Evolutionary conservation across 2,113 vertebrate genomes (phyloP).

Genomic region (Polyodon spathula): DNA sequence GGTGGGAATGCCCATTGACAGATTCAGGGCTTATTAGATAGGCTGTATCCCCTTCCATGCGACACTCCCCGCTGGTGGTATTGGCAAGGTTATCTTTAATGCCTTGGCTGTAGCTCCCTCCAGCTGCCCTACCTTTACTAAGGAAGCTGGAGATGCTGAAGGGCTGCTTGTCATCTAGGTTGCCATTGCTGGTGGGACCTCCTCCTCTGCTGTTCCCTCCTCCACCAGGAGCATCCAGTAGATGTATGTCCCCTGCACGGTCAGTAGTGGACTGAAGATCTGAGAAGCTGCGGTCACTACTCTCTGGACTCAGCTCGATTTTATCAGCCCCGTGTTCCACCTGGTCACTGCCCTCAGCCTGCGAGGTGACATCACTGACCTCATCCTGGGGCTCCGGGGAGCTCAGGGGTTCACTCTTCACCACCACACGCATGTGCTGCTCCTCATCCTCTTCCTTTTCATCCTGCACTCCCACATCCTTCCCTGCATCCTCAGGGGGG

Average conservation of each 20-base stretch:
- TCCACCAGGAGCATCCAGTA: too few species aligned
- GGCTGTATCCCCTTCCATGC: slow-evolving; percentile 62
- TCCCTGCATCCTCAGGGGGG: slow-evolving; percentile 18
- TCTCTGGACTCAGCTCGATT: slow-evolving; percentile 86
- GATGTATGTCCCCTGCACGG: slow-evolving; percentile 50
- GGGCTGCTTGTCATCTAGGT: slow-evolving; percentile 65
- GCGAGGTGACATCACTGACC: slow-evolving; percentile 81
- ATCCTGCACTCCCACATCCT: slow-evolving; percentile 51
- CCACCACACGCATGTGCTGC: slow-evolving; percentile 74
- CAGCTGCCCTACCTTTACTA: slow-evolving; percentile 59
- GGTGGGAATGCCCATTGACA: slow-evolving; percentile 40
- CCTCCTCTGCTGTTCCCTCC: too few species aligned
- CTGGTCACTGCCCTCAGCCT: slow-evolving; percentile 79
- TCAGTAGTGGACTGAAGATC: slow-evolving; percentile 80
- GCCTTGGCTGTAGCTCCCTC: slow-evolving; percentile 48
- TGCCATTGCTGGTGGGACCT: slow-evolving; percentile 39
- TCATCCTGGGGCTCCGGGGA: slow-evolving; percentile 85
- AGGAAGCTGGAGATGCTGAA: slow-evolving; percentile 84
- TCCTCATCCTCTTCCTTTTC: slow-evolving; percentile 58
- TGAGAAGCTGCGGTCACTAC: slow-evolving; percentile 85
- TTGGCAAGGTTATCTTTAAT: slow-evolving; percentile 72
- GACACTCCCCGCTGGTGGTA: slow-evolving; percentile 77
- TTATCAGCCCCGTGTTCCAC: slow-evolving; percentile 86
- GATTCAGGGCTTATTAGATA: slow-evolving; percentile 73
- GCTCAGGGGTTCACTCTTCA: slow-evolving; percentile 86